Evolutionary conservation across 2,888 invertebrate species (phyloP), one percentile per base, ranked within the genome.

Genomic region (Pyrrhosoma nymphula): DNA sequence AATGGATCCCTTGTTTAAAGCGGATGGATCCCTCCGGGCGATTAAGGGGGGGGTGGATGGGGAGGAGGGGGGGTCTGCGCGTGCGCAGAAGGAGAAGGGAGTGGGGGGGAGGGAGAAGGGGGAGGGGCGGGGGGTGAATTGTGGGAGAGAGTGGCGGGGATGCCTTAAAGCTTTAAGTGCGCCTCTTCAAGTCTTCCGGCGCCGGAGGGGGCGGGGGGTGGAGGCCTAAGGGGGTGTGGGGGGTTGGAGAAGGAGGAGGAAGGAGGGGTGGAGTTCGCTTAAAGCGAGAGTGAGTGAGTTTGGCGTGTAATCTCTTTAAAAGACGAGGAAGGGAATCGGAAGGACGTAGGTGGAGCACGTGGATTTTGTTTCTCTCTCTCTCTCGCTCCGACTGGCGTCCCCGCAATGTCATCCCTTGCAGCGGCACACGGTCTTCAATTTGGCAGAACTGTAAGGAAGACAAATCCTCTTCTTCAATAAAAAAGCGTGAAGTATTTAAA

Each of bases 151-250:
- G 39, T 20, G 23, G n/a, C 47, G 88, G 18, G 18, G 56, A 18
- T 20, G 69, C 93, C 93, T 93, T 93, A 93, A 93, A 93, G 93
- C 93, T 55, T 47, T 82, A 6, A 26, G 82, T 55, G 93, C 18
- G 69, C 93, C 93, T 93, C 56, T 93, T 93, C 93, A 93, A 93
- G 93, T 93, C 93, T 30, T 75, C 60, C 63, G 91, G 56, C 60
- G 91, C 39, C 26, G 60, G 60, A 60, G 18, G 47, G 39, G 39
- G 47, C 2, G 91, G 4, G 60, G 39, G 60, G 39, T 60, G 20
- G 82, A n/a, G 35, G 20, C n/a, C n/a, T n/a, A n/a, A n/a, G n/a
- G 10, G 88, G 88, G n/a, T 0, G 26, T 63, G 35, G 23, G 63
- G 26, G 63, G 60, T 35, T 55, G 47, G 47, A 47, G 60, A 23